Evolutionary conservation across 1,140 invertebrate genomes (phyloP), one percentile per base, ranked within the genome.

Genomic region (Papilio polyxenes): DNA sequence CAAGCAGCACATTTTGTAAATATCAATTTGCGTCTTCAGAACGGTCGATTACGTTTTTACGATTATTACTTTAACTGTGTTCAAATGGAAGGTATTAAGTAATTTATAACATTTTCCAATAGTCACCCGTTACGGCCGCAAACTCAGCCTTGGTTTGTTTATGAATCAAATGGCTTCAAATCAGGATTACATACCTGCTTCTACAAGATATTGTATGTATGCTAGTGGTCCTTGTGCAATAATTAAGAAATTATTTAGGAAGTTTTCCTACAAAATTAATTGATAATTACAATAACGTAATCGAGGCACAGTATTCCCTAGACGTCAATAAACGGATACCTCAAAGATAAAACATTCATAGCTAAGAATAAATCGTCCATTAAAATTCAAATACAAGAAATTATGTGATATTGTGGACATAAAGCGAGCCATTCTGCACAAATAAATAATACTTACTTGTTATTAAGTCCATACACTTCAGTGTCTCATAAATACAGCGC

Each of bases 381-480:
- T 72, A 31, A 72, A 37, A 37, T 72, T 72, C 65, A 72, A 72
- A 72, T 69, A 65, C 62, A 65, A 65, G 23, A 37, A 69, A 69
- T 72, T 13, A 65, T 65, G 9, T 72, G 65, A 72, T 65, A 65
- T 72, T 72, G 65, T 23, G 31, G 65, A 72, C 65, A 7, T 72
- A 72, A 72, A 72, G 31, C 44, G 44, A 75, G 44, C 10, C 37
- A 75, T 75, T 49, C 74, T 17, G 44, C 44, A 75, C 74, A 75
- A 49, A 75, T 75, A 44, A 75, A 75, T 75, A 75, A 75, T 75
- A 75, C 74, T 75, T 75, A 75, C 17, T 48, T 75, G 74, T 20
- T 20, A 75, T 75, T 75, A 75, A 1, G n/a, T 75, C 44, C 2
- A 15, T 40, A 6, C 17, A 75, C 10, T 44, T 17, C 69, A 17